Evolutionary conservation across 2,113 vertebrate genomes (phyloP), one percentile per base, ranked within the genome.

Genomic region (Nymphicus hollandicus): DNA sequence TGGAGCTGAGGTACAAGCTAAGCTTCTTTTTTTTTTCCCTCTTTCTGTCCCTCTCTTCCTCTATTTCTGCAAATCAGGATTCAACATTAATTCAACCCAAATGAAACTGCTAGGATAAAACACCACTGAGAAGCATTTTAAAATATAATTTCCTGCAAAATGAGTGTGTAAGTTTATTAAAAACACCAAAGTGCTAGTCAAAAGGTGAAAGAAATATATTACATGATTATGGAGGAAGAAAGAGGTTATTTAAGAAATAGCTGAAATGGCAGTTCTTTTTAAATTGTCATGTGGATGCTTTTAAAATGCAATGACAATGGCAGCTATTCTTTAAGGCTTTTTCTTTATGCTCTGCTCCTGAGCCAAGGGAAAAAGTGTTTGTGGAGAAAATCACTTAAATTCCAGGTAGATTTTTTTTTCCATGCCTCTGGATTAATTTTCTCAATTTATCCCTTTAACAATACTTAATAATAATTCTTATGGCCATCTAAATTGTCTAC

Each of bases 151-250:
- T 97, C 86, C 88, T 96, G 92, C 91, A 96, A 96, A 97, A 94
- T 70, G 95, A 97, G 74, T 86, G 90, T 91, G 72, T 96, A 96
- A 97, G 96, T 97, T 98, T 98, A 98, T 97, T 98, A 53, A 96
- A 97, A 98, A 94, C 83, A 8, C 16, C 78, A 60, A 97, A 97
- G 95, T 81, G 61, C 92, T 93, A 84, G 80, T 97, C 97, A 97
- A 95, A 98, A 97, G 94, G 96, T 97, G 95, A 98, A 97, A 96
- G 96, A 97, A 98, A 97, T 97, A 97, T 85, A 97, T 96, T 97
- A 93, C 86, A 88, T 95, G 94, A 97, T 95, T 96, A 97, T 95
- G 88, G 92, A 96, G 96, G 96, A 97, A 94, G 79, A 96, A 97
- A 92, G 79, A 97, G 86, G 94, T 97, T 97, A 96, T 98, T 97